phyloP scores from a whole-genome alignment of 2,797 vertebrate genomes.

The Threskiornis aethiopicus region DNA sequence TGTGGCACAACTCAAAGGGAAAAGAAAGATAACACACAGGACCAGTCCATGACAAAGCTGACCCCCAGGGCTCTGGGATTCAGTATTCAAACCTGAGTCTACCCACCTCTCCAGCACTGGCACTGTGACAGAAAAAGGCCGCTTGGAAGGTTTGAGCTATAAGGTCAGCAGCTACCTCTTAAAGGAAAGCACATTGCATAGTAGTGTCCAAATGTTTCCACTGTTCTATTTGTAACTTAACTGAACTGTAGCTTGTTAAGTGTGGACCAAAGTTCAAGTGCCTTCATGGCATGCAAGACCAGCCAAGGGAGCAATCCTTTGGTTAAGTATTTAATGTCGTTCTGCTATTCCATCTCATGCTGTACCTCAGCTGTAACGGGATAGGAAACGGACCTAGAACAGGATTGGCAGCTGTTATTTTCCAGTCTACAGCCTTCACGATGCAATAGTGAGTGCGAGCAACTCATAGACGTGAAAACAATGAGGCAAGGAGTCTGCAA shows the following conservation, averaged over 20 bases:
- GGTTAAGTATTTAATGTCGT: not conserved
- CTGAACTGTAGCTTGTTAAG: not conserved
- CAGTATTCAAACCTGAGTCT: not conserved
- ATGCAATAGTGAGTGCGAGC: not conserved
- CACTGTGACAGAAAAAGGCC: not conserved
- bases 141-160: not conserved
- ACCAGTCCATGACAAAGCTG: not conserved
- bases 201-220: not conserved
- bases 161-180: not conserved
- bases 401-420: not conserved
- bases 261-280: not conserved
- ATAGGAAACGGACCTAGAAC: not conserved
- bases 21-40: not conserved
- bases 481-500: not conserved
- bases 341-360: not conserved
- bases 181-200: not conserved
- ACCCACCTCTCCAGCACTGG: not conserved
- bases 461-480: not conserved
- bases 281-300: not conserved
- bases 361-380: not conserved
- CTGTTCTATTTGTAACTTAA: not conserved
- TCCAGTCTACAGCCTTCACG: not conserved
- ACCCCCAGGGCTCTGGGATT: not conserved
- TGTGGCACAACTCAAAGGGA: not conserved
- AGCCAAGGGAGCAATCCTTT: not conserved